Conservation (phyloP, 2,113 vertebrate genomes). For the Mionectes macconnelli region DNA sequence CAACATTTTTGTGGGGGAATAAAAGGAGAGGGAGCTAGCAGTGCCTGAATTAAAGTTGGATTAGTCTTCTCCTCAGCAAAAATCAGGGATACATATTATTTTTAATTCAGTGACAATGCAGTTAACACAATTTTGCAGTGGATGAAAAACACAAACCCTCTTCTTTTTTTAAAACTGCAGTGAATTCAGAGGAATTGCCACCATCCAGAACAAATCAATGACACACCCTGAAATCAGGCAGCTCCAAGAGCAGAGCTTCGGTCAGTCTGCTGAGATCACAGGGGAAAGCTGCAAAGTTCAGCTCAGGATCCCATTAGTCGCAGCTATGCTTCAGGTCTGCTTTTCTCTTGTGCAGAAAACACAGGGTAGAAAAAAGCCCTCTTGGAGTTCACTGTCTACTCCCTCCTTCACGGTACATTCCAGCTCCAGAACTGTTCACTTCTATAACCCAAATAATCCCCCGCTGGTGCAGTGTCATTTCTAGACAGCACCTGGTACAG, state of each 20-base stretch:
- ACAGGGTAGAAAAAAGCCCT: background rate
- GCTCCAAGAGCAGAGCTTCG: background rate
- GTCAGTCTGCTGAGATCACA: background rate
- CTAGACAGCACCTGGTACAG: background rate
- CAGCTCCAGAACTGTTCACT: background rate
- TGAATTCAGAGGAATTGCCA: slow-evolving; percentile 32
- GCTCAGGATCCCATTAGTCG: slow-evolving; percentile 10
- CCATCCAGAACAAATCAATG: slow-evolving; percentile 49
- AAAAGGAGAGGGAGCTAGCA: background rate
- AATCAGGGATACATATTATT: background rate
- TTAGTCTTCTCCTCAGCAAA: background rate
- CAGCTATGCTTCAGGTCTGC: background rate
- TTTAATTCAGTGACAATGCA: background rate
- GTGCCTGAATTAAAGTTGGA: background rate
- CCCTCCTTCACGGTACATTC: background rate
- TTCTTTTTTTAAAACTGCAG: background rate
- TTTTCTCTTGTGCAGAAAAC: slow-evolving; percentile 3
- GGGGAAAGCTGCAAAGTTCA: slow-evolving; percentile 35
- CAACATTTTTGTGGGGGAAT: background rate
- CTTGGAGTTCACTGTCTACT: background rate
- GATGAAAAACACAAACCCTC: background rate
- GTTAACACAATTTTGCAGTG: background rate
- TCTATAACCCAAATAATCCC: background rate
- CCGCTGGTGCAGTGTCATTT: background rate
- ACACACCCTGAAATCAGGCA: slow-evolving; percentile 42